phyloP scores from a whole-genome alignment of 2,888 invertebrate species.

The Drosophila affinis region DNA sequence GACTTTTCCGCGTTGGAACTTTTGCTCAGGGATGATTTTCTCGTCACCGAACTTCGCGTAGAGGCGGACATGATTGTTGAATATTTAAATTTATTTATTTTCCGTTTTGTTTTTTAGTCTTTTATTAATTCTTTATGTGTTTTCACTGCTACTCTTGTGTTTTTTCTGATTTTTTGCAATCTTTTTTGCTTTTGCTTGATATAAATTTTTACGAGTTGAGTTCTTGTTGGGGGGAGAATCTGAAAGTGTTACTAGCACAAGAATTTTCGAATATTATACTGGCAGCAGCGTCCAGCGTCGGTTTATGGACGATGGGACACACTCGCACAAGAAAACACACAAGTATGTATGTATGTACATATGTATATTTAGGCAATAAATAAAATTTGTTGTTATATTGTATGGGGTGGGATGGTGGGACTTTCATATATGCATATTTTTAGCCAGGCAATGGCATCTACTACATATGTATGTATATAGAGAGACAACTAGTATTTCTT shows the following conservation, averaged over 20 bases:
- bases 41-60: constrained; percentile 73
- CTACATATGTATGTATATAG: neutral
- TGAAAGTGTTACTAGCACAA: constrained; percentile 73
- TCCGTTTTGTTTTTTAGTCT: constrained; percentile 41
- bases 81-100: constrained; percentile 54
- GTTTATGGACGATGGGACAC: constrained; percentile 42
- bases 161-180: constrained; percentile 23
- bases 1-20: constrained; percentile 61
- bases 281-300: constrained; percentile 30
- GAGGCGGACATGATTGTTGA: constrained; percentile 72
- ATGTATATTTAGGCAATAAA: constrained; percentile 74
- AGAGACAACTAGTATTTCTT: constrained; percentile 32
- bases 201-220: constrained; percentile 66
- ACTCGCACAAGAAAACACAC: constrained; percentile 40
- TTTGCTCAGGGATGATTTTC: constrained; percentile 70
- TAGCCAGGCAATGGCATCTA: constrained; percentile 44
- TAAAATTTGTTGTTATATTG: constrained; percentile 77
- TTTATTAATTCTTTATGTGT: constrained; percentile 34
- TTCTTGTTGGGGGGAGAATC: constrained; percentile 48
- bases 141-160: constrained; percentile 14
- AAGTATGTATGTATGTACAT: constrained; percentile 38
- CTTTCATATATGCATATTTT: constrained; percentile 70
- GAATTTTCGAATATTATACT: constrained; percentile 65
- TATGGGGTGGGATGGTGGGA: constrained; percentile 49
- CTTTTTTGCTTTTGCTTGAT: constrained; percentile 31